phyloP scores from a whole-genome alignment of 2,797 vertebrate genomes.

The Podarcis siculus region DNA sequence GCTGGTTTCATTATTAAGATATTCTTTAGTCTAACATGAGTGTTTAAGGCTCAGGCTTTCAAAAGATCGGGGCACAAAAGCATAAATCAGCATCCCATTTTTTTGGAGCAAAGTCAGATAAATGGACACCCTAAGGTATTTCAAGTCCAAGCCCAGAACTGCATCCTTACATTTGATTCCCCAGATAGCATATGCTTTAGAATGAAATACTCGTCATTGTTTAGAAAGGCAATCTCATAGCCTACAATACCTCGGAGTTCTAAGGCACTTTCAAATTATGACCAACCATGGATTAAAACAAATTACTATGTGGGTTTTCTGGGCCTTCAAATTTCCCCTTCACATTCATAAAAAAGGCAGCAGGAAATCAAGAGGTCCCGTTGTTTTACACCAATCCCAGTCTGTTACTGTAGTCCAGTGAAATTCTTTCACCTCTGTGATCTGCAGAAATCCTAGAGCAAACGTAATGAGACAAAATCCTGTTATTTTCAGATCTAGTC shows the following conservation, averaged over 20 bases:
- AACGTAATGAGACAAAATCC: too few relatives aligned
- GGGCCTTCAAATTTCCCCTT: too few relatives aligned
- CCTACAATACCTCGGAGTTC: neutral
- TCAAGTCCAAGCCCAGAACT: neutral
- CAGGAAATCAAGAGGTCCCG: neutral
- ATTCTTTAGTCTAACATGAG: neutral
- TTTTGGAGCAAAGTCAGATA: neutral
- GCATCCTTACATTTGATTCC: neutral
- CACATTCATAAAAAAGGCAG: neutral
- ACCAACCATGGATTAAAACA: neutral
- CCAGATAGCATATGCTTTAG: neutral
- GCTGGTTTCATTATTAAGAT: slow-evolving; percentile 13
- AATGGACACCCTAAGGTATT: neutral
- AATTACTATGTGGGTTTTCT: neutral
- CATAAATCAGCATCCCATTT: neutral
- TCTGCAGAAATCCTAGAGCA: too few relatives aligned
- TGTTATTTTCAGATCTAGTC: too few relatives aligned
- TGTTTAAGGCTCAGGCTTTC: neutral
- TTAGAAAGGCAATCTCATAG: neutral
- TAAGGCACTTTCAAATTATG: neutral
- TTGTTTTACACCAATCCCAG: neutral
- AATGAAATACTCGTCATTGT: neutral
- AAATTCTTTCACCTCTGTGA: too few relatives aligned
- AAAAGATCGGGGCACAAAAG: neutral
- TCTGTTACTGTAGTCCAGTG: too few relatives aligned